Evolutionary conservation across 2,113 vertebrate species (phyloP).

Genomic region (Cyprinodon tularosa): DNA sequence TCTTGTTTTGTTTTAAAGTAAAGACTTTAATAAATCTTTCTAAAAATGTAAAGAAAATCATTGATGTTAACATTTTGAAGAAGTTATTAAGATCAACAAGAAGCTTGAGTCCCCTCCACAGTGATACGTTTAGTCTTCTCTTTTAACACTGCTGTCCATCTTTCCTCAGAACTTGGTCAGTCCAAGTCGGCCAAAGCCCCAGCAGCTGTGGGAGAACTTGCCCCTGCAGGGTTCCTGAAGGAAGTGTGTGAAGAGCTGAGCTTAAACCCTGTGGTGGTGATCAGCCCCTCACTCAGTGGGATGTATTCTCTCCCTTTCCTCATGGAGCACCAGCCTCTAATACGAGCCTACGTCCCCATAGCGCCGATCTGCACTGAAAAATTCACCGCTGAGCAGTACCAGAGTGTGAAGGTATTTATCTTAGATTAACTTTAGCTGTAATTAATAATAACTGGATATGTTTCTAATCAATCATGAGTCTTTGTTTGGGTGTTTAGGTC

Average conservation of each 20-base stretch:
- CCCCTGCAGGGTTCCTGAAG: constrained; percentile 83
- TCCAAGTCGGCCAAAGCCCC: constrained; percentile 85
- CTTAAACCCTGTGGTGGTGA: constrained; percentile 83
- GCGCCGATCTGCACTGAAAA: constrained; percentile 97
- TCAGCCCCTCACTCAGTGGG: constrained; percentile 95
- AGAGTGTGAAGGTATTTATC: constrained; percentile 82
- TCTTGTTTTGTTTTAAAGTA: no score
- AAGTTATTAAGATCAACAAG: no score
- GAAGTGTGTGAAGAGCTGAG: constrained; percentile 83
- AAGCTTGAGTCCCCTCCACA: no score
- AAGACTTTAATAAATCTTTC: no score
- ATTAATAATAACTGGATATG: background rate
- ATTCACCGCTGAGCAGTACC: constrained; percentile 83
- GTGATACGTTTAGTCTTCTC: background rate
- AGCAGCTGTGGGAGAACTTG: constrained; percentile 81
- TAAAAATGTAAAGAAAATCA: no score
- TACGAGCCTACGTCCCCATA: constrained; percentile 89
- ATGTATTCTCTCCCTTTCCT: constrained; percentile 97
- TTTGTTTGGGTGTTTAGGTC: constrained; percentile 75
- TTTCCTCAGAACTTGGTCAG: constrained; percentile 83
- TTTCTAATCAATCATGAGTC: background rate
- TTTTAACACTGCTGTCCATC: background rate
- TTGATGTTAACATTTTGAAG: no score
- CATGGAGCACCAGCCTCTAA: constrained; percentile 78
- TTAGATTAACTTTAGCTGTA: background rate